A percentile compares a stretch with the other conserved stretches of the same genome.
phyloP scores from a whole-genome alignment of 2,797 vertebrate genomes.

The Enteromius fasciolatus region DNA sequence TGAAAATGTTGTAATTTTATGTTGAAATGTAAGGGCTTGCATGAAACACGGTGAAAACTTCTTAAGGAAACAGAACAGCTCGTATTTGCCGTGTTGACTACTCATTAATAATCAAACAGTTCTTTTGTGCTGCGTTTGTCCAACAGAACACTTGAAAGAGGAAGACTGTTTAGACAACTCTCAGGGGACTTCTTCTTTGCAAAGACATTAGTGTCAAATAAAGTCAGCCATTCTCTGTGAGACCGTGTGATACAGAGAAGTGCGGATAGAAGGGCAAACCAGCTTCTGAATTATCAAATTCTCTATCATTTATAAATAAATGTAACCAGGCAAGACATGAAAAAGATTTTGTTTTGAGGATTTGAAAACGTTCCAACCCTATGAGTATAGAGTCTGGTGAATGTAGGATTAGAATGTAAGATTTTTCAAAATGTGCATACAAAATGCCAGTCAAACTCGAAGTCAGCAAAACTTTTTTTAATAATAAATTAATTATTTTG shows the following conservation, averaged over 20 bases:
- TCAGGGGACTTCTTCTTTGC: slow-evolving; percentile 12
- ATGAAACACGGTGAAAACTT: background rate
- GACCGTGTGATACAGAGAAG: background rate
- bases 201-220: slow-evolving; percentile 31
- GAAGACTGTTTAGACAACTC: slow-evolving; percentile 29
- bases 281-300: slow-evolving; percentile 14
- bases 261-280: background rate
- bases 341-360: slow-evolving; percentile 12
- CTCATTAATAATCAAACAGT: slow-evolving; percentile 37
- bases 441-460: background rate
- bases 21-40: background rate
- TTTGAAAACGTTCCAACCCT: background rate
- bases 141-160: slow-evolving; percentile 9
- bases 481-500: background rate
- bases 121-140: slow-evolving; percentile 12
- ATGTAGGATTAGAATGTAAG: background rate
- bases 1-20: slow-evolving; percentile 1
- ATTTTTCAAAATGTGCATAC: background rate
- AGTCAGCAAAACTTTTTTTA: background rate
- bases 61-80: background rate
- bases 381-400: background rate
- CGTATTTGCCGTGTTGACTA: slow-evolving; percentile 2
- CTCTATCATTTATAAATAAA: slow-evolving; percentile 13
- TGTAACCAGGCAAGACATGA: slow-evolving; percentile 19
- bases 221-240: background rate